Conservation (phyloP, 2,888 invertebrate genomes). For the Pyrrhosoma nymphula region DNA sequence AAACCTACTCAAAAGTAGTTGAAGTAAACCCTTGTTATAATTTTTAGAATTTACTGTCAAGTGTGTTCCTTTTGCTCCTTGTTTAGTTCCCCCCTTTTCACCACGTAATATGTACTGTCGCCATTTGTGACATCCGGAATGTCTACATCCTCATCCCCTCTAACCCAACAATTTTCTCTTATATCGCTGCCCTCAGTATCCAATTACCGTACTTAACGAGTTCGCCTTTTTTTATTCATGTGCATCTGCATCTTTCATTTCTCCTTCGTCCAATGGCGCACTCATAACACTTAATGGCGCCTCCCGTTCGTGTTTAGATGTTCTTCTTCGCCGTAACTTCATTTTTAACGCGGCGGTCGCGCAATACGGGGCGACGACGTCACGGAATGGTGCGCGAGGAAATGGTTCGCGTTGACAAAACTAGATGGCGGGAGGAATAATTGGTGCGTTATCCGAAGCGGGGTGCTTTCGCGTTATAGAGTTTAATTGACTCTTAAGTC, state of each 20-base stretch:
- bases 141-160: too few species aligned
- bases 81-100: too few species aligned
- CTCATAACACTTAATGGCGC: neutral
- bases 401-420: neutral
- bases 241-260: neutral
- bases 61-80: too few species aligned
- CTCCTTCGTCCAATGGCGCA: neutral
- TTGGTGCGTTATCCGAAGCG: neutral
- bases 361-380: neutral
- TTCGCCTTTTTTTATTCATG: neutral
- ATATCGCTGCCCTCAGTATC: too few species aligned
- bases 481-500: neutral
- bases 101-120: too few species aligned
- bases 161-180: too few species aligned
- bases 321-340: neutral
- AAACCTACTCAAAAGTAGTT: too few species aligned
- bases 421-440: neutral
- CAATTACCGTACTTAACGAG: too few species aligned
- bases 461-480: neutral
- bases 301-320: neutral
- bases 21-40: too few species aligned
- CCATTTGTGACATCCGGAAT: too few species aligned
- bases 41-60: too few species aligned
- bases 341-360: neutral
- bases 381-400: neutral